Evolutionary conservation across 2,113 vertebrate genomes (phyloP), one percentile per base, ranked within the genome.

Genomic region (Podarcis raffonei): DNA sequence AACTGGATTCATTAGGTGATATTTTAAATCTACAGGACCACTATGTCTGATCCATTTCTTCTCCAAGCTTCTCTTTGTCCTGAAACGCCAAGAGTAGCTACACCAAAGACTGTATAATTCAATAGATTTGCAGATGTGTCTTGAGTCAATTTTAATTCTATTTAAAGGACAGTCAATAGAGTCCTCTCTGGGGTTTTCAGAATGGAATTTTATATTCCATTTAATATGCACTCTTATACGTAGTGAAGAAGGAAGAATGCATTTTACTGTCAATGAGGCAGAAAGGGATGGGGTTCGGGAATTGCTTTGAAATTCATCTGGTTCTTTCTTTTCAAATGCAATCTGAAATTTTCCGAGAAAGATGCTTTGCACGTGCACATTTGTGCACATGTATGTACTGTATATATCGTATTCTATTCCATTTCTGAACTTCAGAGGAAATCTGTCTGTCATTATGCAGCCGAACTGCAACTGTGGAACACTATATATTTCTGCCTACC

Each of bases 71-170:
- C 86, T 93, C 94, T 87, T 91, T 95, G 94, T 94, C 92, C 92
- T 95, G 87, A 87, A 92, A 92, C 92, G 87, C 91, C 92, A 94
- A 92, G 84, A 72, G 3, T 35, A 92, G 82, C 92, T 95, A 53
- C 0, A 2, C 87, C 93, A 78, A 93, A 86, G 94, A 89, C 94
- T 59, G 71, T 81, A 92, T 96, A 96, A 97, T 95, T 96, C 96
- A 96, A 96, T 96, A 96, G 95, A 95, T 94, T 93, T 91, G n/a
- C 94, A 97, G 95, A 97, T 96, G 91, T 89, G 84, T 93, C 95
- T 96, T 1, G 1, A 96, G 95, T 97, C 97, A 96, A 97, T 97
- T 97, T 96, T 96, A 97, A 97, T 96, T 96, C 96, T 97, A 96
- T 97, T 97, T 97, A 96, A 97, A 97, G 95, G 96, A 94, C 93